Evolutionary conservation across 2,113 vertebrate genomes (phyloP).

Genomic region (Gymnobelideus leadbeateri): DNA sequence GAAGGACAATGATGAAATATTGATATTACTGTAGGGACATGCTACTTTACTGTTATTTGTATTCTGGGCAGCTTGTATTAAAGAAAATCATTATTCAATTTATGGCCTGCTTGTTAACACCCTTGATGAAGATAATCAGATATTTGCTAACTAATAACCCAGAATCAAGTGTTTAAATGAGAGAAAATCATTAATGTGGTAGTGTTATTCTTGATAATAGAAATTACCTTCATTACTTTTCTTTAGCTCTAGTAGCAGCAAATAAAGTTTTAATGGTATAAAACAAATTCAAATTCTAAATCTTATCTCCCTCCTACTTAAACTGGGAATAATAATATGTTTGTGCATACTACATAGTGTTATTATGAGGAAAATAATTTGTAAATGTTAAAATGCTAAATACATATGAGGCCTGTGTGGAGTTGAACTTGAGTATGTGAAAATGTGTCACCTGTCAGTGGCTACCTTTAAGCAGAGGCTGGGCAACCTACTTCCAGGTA

Average conservation of each 20-base stretch:
- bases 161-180: conserved; percentile 23
- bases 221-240: conserved; percentile 17
- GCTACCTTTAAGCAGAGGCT: not conserved
- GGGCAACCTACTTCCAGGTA: not conserved
- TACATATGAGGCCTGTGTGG: not conserved
- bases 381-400: not conserved
- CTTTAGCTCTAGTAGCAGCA: conserved; percentile 21
- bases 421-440: not conserved
- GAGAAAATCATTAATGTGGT: conserved; percentile 44
- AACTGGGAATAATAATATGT: not conserved
- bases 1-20: not conserved
- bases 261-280: conserved; percentile 28
- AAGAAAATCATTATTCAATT: conserved; percentile 57
- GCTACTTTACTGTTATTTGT: not conserved
- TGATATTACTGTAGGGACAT: not conserved
- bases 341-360: not conserved
- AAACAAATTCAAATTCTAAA: not conserved
- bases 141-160: conserved; percentile 48
- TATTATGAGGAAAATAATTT: not conserved
- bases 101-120: conserved; percentile 27
- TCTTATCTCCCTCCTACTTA: not conserved
- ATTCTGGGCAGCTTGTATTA: not conserved
- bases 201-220: conserved; percentile 35
- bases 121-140: conserved; percentile 7
- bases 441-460: not conserved